Evolutionary conservation across 2,113 vertebrate genomes (phyloP).

Genomic region (Acinonyx jubatus): DNA sequence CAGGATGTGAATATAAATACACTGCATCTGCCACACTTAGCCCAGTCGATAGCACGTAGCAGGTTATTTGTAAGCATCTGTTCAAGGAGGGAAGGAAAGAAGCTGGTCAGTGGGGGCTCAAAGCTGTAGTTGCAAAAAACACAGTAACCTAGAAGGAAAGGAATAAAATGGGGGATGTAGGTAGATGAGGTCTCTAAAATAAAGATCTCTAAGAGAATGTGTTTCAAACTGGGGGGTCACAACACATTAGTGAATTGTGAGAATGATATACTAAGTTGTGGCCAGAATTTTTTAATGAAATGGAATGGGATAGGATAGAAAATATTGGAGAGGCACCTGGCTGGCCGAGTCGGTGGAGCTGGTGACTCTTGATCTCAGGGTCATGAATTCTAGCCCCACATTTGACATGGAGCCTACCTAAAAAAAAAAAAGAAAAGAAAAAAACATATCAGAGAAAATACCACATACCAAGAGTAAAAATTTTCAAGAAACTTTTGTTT

Average conservation of each 20-base stretch:
- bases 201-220: neutral
- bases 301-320: neutral
- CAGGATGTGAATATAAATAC: neutral
- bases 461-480: conserved; percentile 2
- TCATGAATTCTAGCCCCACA: neutral
- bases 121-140: neutral
- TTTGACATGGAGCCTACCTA: neutral
- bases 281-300: neutral
- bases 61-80: neutral
- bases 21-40: neutral
- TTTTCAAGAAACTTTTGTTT: conserved; percentile 7
- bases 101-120: neutral
- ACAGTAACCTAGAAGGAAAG: neutral
- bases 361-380: neutral
- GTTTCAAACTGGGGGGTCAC: neutral
- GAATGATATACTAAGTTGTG: neutral
- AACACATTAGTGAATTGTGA: neutral
- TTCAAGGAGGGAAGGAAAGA: neutral
- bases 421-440: neutral
- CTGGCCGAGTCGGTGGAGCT: neutral
- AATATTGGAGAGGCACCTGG: neutral
- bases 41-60: neutral
- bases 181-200: neutral
- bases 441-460: neutral
- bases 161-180: neutral